These are phyloP conservation scores for Bathynomus jamesi DNA, from an alignment of 1,140 invertebrate genomes.

Conservation along the genomic window DNA sequence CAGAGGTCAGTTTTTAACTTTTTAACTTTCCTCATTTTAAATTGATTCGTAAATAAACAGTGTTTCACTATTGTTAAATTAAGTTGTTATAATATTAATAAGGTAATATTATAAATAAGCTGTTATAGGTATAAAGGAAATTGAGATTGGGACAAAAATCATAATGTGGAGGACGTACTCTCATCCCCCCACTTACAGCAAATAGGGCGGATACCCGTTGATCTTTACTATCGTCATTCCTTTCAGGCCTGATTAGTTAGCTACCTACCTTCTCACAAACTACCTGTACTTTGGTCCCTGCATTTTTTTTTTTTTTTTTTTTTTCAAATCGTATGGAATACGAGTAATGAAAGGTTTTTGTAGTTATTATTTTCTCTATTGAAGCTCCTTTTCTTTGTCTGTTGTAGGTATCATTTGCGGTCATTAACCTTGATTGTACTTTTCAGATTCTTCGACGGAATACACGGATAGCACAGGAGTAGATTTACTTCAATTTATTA, in stretches of 20 bases:
- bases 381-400: too few relatives aligned
- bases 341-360: too few relatives aligned
- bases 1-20: constrained; percentile 46
- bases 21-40: neutral
- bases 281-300: too few relatives aligned
- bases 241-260: too few relatives aligned
- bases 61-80: neutral
- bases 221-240: too few relatives aligned
- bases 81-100: neutral
- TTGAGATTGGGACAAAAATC: neutral
- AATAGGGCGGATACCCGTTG: too few relatives aligned
- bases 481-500: constrained; percentile 78
- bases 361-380: too few relatives aligned
- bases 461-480: constrained; percentile 65
- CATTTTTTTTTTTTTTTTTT: too few relatives aligned
- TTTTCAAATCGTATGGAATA: too few relatives aligned
- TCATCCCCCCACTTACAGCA: too few relatives aligned
- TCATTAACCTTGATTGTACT: neutral
- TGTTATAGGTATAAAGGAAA: neutral
- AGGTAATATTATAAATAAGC: neutral
- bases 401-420: too few relatives aligned
- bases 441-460: constrained; percentile 64
- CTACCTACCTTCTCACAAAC: too few relatives aligned
- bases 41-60: neutral
- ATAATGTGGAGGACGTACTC: neutral